Evolutionary conservation across 53 echinoderm and acorn worm genomes (phyloP), one percentile per base, ranked within the genome.

Genomic region (Glandiceps talaboti): DNA sequence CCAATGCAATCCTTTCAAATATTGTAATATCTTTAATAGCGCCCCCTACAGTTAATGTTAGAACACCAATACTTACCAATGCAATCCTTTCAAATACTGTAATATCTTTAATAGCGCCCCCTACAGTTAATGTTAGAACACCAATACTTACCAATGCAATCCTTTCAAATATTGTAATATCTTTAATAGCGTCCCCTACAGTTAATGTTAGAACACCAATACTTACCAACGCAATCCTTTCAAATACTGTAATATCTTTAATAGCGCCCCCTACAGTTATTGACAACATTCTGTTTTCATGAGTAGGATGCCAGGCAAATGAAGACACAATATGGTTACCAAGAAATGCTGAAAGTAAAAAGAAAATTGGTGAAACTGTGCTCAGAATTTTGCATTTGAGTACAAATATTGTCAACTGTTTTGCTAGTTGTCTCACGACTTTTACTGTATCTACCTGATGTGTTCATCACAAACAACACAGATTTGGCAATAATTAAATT

Each of bases 141-240:
- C n/a, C n/a, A n/a, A n/a, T n/a, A 84, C 92, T 88, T 33, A 95
- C 95, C 92, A 95, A 77, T 82, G 95, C 90, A 75, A 95, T 92
- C 0, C 85, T 88, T 74, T 95, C 95, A 31, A 90, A 88, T 29
- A 95, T 89, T 25, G 90, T 88, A 30, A 92, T 86, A 74, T 92
- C 92, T 45, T 82, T 85, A 33, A 95, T 73, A 78, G 74, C n/a
- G n/a, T n/a, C n/a, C 31, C n/a, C n/a, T n/a, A n/a, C n/a, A n/a
- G n/a, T n/a, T n/a, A n/a, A n/a, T n/a, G n/a, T n/a, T n/a, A n/a
- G n/a, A n/a, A n/a, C n/a, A n/a, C n/a, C n/a, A n/a, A n/a, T n/a
- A 84, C 92, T 88, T 33, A 95, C 95, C 92, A 95, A 77, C 81
- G 95, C 90, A 75, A 95, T 92, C 0, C 85, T 88, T 74, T 95